A percentile compares a stretch with the other conserved stretches of the same genome.
Evolutionary conservation across 2,797 vertebrate genomes (phyloP).

Genomic region (Pitangus sulphuratus): DNA sequence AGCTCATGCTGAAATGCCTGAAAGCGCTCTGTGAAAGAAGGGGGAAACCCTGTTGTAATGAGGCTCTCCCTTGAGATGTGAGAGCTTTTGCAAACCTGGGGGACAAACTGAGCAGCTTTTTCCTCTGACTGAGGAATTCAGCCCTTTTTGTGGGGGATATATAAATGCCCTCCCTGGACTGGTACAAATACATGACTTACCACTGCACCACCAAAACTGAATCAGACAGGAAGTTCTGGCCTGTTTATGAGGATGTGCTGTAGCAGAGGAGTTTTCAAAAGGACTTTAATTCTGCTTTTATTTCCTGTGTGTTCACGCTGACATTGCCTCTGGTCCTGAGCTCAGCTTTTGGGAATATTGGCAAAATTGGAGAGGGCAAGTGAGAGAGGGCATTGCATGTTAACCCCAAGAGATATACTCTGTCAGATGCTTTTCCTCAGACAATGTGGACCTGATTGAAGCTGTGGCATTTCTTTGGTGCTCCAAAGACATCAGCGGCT

Average conservation of each 20-base stretch:
- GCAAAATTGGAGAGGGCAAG: background rate
- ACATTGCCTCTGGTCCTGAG: background rate
- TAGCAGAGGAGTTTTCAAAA: background rate
- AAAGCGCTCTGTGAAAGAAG: background rate
- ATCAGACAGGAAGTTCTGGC: background rate
- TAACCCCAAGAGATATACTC: fast-evolving
- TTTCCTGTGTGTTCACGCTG: background rate
- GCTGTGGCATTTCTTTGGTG: background rate
- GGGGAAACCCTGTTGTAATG: background rate
- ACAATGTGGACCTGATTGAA: background rate
- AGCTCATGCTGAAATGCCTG: background rate
- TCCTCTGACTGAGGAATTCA: background rate
- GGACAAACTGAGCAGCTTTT: background rate
- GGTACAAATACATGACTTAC: background rate
- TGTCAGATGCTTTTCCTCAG: background rate
- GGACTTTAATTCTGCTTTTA: background rate
- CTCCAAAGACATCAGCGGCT: background rate
- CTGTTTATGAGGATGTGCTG: background rate
- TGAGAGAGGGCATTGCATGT: fast-evolving
- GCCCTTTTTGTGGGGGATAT: background rate
- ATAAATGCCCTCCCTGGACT: background rate
- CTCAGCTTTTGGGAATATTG: background rate
- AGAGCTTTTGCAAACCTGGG: background rate
- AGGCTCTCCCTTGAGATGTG: background rate
- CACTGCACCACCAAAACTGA: fast-evolving